Evolutionary conservation across 2,888 invertebrate species (phyloP).

Genomic region (Cheilosia impressa): DNA sequence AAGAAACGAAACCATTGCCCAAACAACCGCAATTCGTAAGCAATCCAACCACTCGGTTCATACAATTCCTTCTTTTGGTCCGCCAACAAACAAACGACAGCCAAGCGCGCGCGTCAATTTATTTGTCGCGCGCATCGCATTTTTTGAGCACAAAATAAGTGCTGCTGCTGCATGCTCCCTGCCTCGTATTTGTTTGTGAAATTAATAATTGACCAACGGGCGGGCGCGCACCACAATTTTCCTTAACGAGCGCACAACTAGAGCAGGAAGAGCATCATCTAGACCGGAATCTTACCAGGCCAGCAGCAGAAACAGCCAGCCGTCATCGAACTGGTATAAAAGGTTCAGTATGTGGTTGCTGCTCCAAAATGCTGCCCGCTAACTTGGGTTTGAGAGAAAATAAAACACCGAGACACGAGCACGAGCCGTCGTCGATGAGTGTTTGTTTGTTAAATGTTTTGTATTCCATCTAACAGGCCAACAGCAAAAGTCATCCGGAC

Average conservation of each 20-base stretch:
- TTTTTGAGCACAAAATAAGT: too few relatives aligned
- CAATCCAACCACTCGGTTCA: neutral
- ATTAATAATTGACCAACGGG: constrained; percentile 50
- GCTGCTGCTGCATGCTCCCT: constrained; percentile 7
- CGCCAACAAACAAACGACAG: neutral
- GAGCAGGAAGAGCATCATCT: constrained; percentile 84
- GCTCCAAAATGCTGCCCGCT: neutral
- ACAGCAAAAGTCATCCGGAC: constrained; percentile 49
- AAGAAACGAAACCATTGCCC: constrained; percentile 8
- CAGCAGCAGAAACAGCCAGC: constrained; percentile 77
- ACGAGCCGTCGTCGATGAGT: constrained; percentile 35
- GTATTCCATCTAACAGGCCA: constrained; percentile 70
- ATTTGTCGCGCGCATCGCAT: too few relatives aligned
- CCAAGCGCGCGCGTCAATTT: neutral
- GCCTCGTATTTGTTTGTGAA: constrained; percentile 27
- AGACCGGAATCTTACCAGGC: constrained; percentile 83
- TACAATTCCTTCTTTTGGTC: neutral
- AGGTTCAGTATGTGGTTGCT: neutral
- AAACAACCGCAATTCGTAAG: neutral
- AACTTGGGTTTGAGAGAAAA: constrained; percentile 15
- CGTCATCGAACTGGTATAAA: constrained; percentile 16
- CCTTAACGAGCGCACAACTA: constrained; percentile 79
- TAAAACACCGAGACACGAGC: too few relatives aligned
- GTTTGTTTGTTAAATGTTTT: constrained; percentile 75
- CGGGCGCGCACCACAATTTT: constrained; percentile 67